A percentile compares a stretch with the other conserved stretches of the same genome.
phyloP scores from a whole-genome alignment of 1,140 invertebrate genomes.

The Leptinotarsa lineolata region DNA sequence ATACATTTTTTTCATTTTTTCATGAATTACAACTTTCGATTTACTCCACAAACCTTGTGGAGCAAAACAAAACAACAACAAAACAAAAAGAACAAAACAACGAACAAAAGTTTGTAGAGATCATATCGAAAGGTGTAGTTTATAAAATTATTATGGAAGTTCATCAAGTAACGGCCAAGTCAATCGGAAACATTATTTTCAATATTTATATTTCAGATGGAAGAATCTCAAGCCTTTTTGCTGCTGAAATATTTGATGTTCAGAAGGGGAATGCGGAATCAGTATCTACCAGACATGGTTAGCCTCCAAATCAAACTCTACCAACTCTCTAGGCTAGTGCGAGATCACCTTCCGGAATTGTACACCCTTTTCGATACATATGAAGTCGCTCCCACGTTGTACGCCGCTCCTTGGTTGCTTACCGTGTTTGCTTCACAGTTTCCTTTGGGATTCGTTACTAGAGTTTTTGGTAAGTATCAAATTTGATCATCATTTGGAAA shows the following conservation, averaged over 20 bases:
- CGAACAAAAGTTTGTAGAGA: too few species aligned
- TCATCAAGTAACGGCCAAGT: too few species aligned
- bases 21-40: too few species aligned
- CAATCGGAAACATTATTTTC: too few species aligned
- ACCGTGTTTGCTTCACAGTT: slow-evolving; percentile 96
- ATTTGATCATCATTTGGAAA: too few species aligned
- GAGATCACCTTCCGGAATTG: slow-evolving; percentile 83
- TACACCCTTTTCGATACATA: slow-evolving; percentile 87
- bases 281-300: slow-evolving; percentile 92
- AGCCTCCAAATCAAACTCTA: slow-evolving; percentile 91
- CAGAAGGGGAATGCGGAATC: slow-evolving; percentile 78
- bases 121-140: too few species aligned
- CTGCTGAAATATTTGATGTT: slow-evolving; percentile 91
- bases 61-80: too few species aligned
- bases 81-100: too few species aligned
- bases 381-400: slow-evolving; percentile 90
- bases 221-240: slow-evolving; percentile 86
- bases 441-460: slow-evolving; percentile 90
- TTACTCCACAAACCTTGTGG: too few species aligned
- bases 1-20: too few species aligned
- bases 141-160: slow-evolving; percentile 29
- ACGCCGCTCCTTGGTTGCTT: slow-evolving; percentile 94
- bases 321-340: slow-evolving; percentile 88
- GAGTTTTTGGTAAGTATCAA: slow-evolving; percentile 80
- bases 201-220: slow-evolving; percentile 68